Percentiles rank a stretch among this genome's conserved stretches.
These are phyloP conservation scores for Siphlonurus alternatus DNA, from an alignment of 2,888 invertebrate genomes.

Conservation along the genomic window DNA sequence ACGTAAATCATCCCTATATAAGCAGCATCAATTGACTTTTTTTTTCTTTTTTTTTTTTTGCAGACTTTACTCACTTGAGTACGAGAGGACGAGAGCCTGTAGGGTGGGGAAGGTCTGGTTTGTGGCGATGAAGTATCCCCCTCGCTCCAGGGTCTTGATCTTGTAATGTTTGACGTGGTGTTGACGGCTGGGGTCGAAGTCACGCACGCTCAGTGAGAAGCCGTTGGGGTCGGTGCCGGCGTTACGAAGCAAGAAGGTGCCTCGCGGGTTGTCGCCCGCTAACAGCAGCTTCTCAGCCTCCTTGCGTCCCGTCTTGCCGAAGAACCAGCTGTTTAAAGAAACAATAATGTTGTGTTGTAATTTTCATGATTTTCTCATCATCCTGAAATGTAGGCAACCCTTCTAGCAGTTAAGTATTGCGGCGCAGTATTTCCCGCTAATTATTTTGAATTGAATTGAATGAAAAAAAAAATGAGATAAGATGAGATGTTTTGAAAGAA, in stretches of 20 bases:
- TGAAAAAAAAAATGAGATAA: no score
- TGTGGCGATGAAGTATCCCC: neutral
- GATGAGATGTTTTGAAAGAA: no score
- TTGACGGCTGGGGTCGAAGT: neutral
- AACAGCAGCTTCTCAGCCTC: neutral
- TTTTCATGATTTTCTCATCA: neutral
- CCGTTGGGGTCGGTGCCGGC: neutral
- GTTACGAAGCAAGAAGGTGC: neutral
- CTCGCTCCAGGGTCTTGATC: neutral
- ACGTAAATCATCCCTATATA: no score
- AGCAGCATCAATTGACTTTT: no score
- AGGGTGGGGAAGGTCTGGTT: neutral
- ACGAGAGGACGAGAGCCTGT: neutral
- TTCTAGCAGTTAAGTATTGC: no score
- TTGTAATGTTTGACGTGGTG: neutral
- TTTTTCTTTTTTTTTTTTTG: no score
- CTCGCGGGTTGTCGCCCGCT: neutral
- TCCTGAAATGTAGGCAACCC: no score
- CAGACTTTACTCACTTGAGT: neutral
- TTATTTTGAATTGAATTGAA: no score
- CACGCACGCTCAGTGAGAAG: neutral
- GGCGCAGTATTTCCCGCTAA: no score
- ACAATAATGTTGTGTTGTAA: no score
- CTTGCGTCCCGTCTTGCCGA: neutral
- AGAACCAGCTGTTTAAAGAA: neutral